phyloP scores from a whole-genome alignment of 2,797 vertebrate genomes.

The Aldrovandia affinis region DNA sequence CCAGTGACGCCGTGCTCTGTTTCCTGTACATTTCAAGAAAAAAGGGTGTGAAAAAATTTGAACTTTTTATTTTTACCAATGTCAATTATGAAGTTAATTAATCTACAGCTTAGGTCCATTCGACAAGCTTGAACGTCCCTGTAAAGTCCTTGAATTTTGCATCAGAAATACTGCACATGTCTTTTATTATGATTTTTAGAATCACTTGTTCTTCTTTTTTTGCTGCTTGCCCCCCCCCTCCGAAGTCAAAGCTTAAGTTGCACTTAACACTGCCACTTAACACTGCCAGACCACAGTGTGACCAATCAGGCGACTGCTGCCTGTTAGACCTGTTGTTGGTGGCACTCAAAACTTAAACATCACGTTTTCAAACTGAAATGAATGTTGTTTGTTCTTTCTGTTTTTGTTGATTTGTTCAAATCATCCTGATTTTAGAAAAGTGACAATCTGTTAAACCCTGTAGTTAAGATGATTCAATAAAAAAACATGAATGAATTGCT shows the following conservation, averaged over 20 bases:
- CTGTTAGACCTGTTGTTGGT: neutral
- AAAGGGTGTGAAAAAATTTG: no score
- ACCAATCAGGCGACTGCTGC: neutral
- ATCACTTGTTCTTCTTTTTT: no score
- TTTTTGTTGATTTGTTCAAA: slow-evolving; percentile 9
- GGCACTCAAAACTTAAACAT: slow-evolving; percentile 7
- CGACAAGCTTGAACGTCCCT: no score
- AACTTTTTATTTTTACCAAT: no score
- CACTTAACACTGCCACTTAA: slow-evolving; percentile 29
- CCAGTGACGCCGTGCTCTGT: no score
- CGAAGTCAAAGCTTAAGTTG: slow-evolving; percentile 7
- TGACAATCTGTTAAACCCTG: neutral
- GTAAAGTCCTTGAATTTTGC: no score
- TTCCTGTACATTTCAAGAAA: no score
- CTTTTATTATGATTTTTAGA: no score
- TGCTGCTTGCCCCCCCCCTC: no score
- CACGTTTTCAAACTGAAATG: slow-evolving; percentile 11
- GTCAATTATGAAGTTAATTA: no score
- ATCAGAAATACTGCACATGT: no score
- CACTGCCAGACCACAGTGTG: neutral
- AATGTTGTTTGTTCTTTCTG: neutral
- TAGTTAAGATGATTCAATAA: slow-evolving; percentile 24
- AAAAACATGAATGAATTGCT: slow-evolving; percentile 12
- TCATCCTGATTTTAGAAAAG: neutral
- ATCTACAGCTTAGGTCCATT: no score